Evolutionary conservation across 2,888 invertebrate species (phyloP).

Genomic region (Drosophila meridionalis): DNA sequence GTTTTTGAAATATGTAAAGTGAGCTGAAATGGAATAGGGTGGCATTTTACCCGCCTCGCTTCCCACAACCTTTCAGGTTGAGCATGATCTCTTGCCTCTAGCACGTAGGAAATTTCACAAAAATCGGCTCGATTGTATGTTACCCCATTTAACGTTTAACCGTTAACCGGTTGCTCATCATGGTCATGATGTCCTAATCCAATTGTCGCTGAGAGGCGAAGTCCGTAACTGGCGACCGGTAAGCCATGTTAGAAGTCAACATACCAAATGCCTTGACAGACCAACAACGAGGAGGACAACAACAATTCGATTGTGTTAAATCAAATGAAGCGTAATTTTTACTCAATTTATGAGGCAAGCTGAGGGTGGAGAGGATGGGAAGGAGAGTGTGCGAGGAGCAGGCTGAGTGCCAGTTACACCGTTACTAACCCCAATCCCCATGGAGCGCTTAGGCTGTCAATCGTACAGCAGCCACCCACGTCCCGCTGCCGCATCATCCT

Average conservation of each 20-base stretch:
- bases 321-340: slow-evolving; percentile 80
- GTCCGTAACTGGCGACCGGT: slow-evolving; percentile 22
- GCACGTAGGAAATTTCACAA: slow-evolving; percentile 22
- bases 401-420: slow-evolving; percentile 41
- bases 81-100: neutral
- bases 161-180: slow-evolving; percentile 27
- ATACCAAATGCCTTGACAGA: slow-evolving; percentile 54
- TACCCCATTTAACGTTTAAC: slow-evolving; percentile 31
- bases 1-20: neutral
- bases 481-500: neutral
- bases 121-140: slow-evolving; percentile 45
- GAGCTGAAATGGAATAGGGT: neutral
- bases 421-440: slow-evolving; percentile 62
- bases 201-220: slow-evolving; percentile 66
- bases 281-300: slow-evolving; percentile 6
- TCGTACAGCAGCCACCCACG: slow-evolving; percentile 35
- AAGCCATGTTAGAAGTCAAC: slow-evolving; percentile 36
- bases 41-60: neutral
- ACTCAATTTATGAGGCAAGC: slow-evolving; percentile 71
- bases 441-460: slow-evolving; percentile 73
- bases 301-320: slow-evolving; percentile 75
- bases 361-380: slow-evolving; percentile 14
- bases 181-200: slow-evolving; percentile 63
- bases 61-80: neutral
- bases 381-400: neutral